Percentiles rank a stretch among this genome's conserved stretches.
Conservation (phyloP, 2,888 invertebrate species). For the Tachina lurida region DNA sequence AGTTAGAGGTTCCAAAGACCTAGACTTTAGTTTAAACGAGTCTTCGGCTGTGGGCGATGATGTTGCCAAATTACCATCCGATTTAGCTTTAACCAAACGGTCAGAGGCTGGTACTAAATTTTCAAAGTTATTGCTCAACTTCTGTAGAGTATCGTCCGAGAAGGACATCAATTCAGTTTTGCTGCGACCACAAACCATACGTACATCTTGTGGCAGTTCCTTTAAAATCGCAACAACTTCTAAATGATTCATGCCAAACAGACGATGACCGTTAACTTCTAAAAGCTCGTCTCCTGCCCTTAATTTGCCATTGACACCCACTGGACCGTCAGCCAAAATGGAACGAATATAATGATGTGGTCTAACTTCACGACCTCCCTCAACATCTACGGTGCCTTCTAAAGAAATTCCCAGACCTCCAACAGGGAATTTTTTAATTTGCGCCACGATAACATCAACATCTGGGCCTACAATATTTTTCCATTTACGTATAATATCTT, state of each 20-base stretch:
- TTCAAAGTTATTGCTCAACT: slow-evolving; percentile 85
- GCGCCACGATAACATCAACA: slow-evolving; percentile 90
- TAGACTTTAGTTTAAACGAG: slow-evolving; percentile 86
- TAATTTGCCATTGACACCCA: slow-evolving; percentile 94
- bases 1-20: slow-evolving; percentile 98
- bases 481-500: slow-evolving; percentile 92
- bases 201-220: slow-evolving; percentile 94
- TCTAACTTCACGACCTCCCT: slow-evolving; percentile 97
- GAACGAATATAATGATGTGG: slow-evolving; percentile 99
- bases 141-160: slow-evolving; percentile 82
- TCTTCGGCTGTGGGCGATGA: slow-evolving; percentile 86
- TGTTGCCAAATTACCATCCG: slow-evolving; percentile 92
- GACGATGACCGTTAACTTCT: slow-evolving; percentile 94
- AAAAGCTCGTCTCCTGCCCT: slow-evolving; percentile 97
- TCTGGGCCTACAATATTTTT: slow-evolving; percentile 91
- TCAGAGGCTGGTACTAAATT: slow-evolving; percentile 86
- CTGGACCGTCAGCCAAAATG: slow-evolving; percentile 98
- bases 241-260: slow-evolving; percentile 94
- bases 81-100: slow-evolving; percentile 93
- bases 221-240: slow-evolving; percentile 97
- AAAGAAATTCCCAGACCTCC: slow-evolving; percentile 98
- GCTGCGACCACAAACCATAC: slow-evolving; percentile 93
- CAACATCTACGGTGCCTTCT: slow-evolving; percentile 99
- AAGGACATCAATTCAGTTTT: slow-evolving; percentile 80
- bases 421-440: slow-evolving; percentile 92